Evolutionary conservation across 2,797 vertebrate genomes (phyloP).

Genomic region (Coregonus ussuriensis): DNA sequence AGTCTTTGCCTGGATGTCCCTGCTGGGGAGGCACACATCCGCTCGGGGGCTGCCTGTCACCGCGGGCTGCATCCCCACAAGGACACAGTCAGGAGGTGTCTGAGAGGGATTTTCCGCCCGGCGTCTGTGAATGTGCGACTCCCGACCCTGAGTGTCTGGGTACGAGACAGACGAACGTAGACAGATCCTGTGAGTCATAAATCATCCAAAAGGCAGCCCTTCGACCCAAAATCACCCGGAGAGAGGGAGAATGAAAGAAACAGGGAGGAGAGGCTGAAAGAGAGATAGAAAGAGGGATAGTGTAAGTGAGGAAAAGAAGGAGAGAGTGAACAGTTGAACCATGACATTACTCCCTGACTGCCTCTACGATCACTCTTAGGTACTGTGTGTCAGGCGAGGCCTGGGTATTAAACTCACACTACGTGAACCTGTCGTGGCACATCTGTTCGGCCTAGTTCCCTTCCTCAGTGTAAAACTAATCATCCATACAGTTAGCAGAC

Average conservation of each 20-base stretch:
- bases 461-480: constrained; percentile 51
- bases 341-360: not conserved
- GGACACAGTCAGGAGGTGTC: constrained; percentile 26
- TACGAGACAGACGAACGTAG: constrained; percentile 29
- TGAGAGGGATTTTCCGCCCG: constrained; percentile 48
- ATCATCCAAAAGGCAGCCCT: constrained; percentile 18
- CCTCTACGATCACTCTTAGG: not conserved
- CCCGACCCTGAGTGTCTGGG: constrained; percentile 40
- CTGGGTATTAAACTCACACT: constrained; percentile 32
- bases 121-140: constrained; percentile 31
- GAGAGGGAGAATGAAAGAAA: constrained; percentile 8
- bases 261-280: not conserved
- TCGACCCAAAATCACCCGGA: not conserved
- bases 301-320: not conserved
- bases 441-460: constrained; percentile 57
- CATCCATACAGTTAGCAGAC: constrained; percentile 52
- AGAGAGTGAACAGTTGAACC: constrained; percentile 1
- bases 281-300: constrained; percentile 7
- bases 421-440: constrained; percentile 57
- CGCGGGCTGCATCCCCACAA: constrained; percentile 10
- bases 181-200: constrained; percentile 48
- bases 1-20: constrained; percentile 34
- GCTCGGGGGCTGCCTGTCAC: not conserved
- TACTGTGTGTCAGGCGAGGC: not conserved
- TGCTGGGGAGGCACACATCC: not conserved